These are phyloP conservation scores for Phenacoccus solenopsis DNA, from an alignment of 1,140 invertebrate species.

Conservation along the genomic window DNA sequence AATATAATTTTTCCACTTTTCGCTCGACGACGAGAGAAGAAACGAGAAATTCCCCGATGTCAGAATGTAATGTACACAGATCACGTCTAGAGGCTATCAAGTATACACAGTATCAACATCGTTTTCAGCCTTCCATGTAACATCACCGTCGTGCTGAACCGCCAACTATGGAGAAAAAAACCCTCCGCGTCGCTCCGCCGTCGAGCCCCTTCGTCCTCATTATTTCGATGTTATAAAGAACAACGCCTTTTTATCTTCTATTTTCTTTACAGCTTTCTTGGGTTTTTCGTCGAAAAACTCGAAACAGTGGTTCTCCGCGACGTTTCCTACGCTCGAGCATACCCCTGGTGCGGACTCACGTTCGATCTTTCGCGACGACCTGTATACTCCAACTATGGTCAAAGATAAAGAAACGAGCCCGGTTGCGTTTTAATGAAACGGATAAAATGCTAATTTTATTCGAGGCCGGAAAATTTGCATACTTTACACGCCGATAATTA, in stretches of 20 bases:
- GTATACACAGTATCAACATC: constrained; percentile 16
- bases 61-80: constrained; percentile 10
- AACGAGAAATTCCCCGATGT: constrained; percentile 11
- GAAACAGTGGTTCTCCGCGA: constrained; percentile 9
- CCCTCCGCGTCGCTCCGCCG: not conserved
- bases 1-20: not conserved
- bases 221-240: constrained; percentile 13
- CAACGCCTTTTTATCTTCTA: constrained; percentile 16
- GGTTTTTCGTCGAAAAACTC: constrained; percentile 1
- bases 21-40: not conserved
- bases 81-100: constrained; percentile 14
- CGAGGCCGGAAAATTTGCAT: too few relatives aligned
- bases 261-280: constrained; percentile 13
- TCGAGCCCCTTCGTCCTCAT: not conserved
- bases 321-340: too few relatives aligned
- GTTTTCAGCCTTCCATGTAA: constrained; percentile 8
- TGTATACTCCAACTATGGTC: too few relatives aligned
- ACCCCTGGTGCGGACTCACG: too few relatives aligned
- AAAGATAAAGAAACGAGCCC: too few relatives aligned
- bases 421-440: too few relatives aligned
- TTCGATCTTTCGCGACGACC: too few relatives aligned
- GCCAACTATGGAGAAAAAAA: not conserved
- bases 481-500: too few relatives aligned
- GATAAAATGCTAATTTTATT: too few relatives aligned
- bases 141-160: not conserved